phyloP scores from a whole-genome alignment of 1,140 invertebrate species.

The Muscidifurax raptorellus region DNA sequence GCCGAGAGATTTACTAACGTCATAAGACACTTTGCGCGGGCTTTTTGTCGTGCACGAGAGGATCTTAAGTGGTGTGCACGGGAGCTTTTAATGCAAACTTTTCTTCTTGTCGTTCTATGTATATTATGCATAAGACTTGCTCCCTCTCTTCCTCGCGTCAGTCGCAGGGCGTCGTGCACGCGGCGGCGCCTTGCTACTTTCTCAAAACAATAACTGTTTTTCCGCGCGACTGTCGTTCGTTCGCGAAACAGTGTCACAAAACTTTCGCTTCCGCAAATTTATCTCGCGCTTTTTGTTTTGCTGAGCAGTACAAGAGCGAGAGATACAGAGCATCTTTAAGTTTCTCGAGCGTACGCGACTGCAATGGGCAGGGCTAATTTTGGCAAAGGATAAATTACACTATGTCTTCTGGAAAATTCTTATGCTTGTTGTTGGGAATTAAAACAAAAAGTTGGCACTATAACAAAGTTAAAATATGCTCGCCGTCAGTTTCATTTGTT shows the following conservation, averaged over 20 bases:
- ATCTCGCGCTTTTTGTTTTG: neutral
- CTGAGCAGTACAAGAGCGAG: neutral
- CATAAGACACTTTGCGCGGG: slow-evolving; percentile 20
- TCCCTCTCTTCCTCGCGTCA: neutral
- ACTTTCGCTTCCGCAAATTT: slow-evolving; percentile 1
- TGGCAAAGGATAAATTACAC: neutral
- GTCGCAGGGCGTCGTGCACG: neutral
- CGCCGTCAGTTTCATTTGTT: no score
- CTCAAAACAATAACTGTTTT: slow-evolving; percentile 15
- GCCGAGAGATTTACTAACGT: slow-evolving; percentile 42
- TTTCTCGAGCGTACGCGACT: neutral
- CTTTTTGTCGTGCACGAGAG: slow-evolving; percentile 11
- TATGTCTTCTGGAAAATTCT: neutral
- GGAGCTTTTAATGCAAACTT: slow-evolving; percentile 36
- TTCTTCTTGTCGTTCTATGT: slow-evolving; percentile 24
- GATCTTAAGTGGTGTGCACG: neutral
- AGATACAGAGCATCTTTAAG: neutral
- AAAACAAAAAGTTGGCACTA: no score
- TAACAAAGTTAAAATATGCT: no score
- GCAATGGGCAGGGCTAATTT: neutral
- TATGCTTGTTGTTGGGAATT: neutral
- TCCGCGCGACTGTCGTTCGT: neutral
- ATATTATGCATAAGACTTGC: neutral
- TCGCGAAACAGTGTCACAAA: neutral
- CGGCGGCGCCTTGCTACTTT: neutral